Evolutionary conservation across 2,797 vertebrate genomes (phyloP).

Genomic region (Bucorvus abyssinicus): DNA sequence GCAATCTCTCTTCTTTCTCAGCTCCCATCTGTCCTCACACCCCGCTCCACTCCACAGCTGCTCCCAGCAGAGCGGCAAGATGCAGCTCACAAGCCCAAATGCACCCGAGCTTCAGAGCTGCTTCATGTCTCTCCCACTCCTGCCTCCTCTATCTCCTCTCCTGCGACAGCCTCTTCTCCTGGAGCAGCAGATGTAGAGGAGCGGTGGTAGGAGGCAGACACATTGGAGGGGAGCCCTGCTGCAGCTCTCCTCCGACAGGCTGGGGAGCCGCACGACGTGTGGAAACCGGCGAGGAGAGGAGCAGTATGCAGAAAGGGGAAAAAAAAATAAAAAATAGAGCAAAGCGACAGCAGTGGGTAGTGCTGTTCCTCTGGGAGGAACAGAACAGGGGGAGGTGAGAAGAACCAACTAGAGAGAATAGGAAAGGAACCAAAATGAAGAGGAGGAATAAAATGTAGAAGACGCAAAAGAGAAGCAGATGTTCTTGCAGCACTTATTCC

Average conservation of each 20-base stretch:
- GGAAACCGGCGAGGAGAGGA: conserved; percentile 33
- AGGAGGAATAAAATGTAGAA: conserved; percentile 63
- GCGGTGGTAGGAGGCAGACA: conserved; percentile 62
- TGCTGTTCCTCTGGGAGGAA: conserved; percentile 69
- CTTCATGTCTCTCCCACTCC: conserved; percentile 57
- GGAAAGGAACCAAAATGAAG: conserved; percentile 66
- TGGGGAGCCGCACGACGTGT: conserved; percentile 36
- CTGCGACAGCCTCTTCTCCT: conserved; percentile 43
- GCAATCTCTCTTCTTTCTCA: conserved; percentile 60
- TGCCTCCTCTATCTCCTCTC: conserved; percentile 59
- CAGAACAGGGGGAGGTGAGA: conserved; percentile 68
- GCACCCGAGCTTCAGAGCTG: conserved; percentile 53
- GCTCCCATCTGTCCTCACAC: conserved; percentile 69
- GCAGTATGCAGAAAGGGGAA: conserved; percentile 36
- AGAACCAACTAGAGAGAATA: conserved; percentile 65
- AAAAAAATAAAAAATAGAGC: conserved; percentile 33
- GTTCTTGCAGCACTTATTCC: conserved; percentile 55
- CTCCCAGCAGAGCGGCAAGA: conserved; percentile 54
- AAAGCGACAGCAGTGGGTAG: conserved; percentile 67
- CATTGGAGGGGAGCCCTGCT: conserved; percentile 57
- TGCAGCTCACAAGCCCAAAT: conserved; percentile 52
- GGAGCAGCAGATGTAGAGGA: conserved; percentile 63
- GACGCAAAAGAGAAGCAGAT: conserved; percentile 64
- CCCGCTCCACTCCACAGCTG: conserved; percentile 57
- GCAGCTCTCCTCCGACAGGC: conserved; percentile 49